Base-by-base conservation (phyloP, 2,888 invertebrate species). In the Rhagonycha fulva region DNA sequence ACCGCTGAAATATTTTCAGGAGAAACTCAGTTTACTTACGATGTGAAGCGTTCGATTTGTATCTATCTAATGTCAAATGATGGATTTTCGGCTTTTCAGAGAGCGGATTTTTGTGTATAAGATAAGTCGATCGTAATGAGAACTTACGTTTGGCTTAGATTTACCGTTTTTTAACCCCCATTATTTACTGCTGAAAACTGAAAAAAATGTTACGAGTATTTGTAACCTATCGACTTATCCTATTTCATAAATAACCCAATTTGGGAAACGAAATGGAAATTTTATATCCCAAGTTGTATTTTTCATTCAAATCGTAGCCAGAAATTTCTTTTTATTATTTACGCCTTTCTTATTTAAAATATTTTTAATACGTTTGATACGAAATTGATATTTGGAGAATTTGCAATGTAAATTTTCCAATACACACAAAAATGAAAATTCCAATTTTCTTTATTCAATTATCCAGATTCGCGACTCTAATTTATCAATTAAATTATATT, bases 1-100 rank as follows among this genome's bases (percentile, higher is more conserved):
- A 26, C 47, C 66, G 68, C 68, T 72, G 63, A 66, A 61, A 68
- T 47, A 72, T 72, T 72, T 72, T 72, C 61, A 19, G 19, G 61
- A 72, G 60, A 72, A 67, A 61, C 60, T 26, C 63, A 66, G 66
- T 71, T 71, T 71, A 66, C 47, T 71, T 71, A 12, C 23, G 24
- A 63, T 12, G 63, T 23, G 24, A 63, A 63, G 24, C 63, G 63
- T 23, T 63, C 24, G 23, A 47, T 63, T 63, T 63, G 63, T 63
- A 19, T 63, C 24, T 19, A 63, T 63, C 24, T 63, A 63, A 24
- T 63, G 24, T 63, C 63, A 63, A 63, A 63, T 63, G 47, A 47
- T 47, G 47, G 47, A 47, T 47, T 47, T 47, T 47, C 47, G n/a
- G 47, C 47, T 47, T 47, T 47, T n/a, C 47, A 47, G n/a, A n/a